Percentiles rank a stretch among this genome's conserved stretches.
Evolutionary conservation across 2,797 vertebrate species (phyloP).

Genomic region (Tadarida brasiliensis): DNA sequence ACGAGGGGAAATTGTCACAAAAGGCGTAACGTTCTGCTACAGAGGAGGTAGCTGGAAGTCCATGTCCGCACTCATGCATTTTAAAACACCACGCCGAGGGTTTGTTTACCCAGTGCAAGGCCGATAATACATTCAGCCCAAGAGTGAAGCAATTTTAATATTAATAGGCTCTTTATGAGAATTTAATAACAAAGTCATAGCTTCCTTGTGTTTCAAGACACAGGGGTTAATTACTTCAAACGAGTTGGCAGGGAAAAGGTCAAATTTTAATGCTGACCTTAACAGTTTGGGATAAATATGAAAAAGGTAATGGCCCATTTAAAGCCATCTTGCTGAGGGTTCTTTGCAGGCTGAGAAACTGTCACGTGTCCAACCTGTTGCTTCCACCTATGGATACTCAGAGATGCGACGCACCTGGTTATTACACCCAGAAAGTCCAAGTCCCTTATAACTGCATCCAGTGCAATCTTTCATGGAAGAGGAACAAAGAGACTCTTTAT

Average conservation of each 20-base stretch:
- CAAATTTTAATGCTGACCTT: conserved; percentile 79
- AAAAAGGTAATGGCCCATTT: conserved; percentile 71
- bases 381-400: background rate
- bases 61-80: conserved; percentile 75
- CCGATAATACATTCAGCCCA: conserved; percentile 78
- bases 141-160: conserved; percentile 85
- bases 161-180: conserved; percentile 85
- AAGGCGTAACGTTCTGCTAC: conserved; percentile 53
- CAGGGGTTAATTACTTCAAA: conserved; percentile 85
- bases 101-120: conserved; percentile 71
- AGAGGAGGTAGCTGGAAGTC: conserved; percentile 25
- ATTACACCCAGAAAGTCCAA: background rate
- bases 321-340: background rate
- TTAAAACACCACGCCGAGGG: conserved; percentile 69
- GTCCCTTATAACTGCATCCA: background rate
- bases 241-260: conserved; percentile 75
- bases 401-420: background rate
- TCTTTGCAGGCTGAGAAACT: background rate
- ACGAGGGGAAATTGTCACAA: conserved; percentile 43
- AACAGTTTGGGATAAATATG: conserved; percentile 73
- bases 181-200: conserved; percentile 84
- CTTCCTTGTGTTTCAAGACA: conserved; percentile 82
- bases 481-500: background rate
- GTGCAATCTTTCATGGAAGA: background rate
- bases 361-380: background rate